phyloP scores from a whole-genome alignment of 2,888 invertebrate species.

The Phortica okadai region DNA sequence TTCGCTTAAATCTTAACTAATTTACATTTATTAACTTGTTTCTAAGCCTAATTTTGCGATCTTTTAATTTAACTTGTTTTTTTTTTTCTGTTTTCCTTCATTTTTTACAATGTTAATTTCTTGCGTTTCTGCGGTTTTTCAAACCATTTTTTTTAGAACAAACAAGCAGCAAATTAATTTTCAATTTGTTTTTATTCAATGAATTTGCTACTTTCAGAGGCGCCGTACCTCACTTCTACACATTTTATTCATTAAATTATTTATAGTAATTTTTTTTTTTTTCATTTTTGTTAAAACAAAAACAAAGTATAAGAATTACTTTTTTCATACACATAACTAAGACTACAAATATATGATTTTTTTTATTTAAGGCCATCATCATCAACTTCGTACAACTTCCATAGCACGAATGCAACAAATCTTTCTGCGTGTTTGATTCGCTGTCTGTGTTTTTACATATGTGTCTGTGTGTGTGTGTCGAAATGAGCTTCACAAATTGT shows the following conservation, averaged over 20 bases:
- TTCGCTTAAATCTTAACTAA: constrained; percentile 6
- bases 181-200: neutral
- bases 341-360: constrained; percentile 20
- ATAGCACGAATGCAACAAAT: neutral
- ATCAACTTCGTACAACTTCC: neutral
- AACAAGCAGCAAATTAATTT: neutral
- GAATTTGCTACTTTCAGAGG: constrained; percentile 13
- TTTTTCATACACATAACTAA: constrained; percentile 15
- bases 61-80: neutral
- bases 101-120: neutral
- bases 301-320: neutral
- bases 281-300: constrained; percentile 3
- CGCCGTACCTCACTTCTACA: neutral
- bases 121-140: neutral
- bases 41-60: neutral
- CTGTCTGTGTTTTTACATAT: neutral
- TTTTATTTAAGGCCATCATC: constrained; percentile 27
- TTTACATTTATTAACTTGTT: neutral
- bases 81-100: neutral
- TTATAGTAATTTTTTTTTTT: neutral
- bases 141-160: constrained; percentile 11
- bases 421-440: neutral
- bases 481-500: neutral
- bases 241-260: neutral
- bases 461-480: neutral